Evolutionary conservation across 2,113 vertebrate genomes (phyloP).

Genomic region (Hyperopisus bebe): DNA sequence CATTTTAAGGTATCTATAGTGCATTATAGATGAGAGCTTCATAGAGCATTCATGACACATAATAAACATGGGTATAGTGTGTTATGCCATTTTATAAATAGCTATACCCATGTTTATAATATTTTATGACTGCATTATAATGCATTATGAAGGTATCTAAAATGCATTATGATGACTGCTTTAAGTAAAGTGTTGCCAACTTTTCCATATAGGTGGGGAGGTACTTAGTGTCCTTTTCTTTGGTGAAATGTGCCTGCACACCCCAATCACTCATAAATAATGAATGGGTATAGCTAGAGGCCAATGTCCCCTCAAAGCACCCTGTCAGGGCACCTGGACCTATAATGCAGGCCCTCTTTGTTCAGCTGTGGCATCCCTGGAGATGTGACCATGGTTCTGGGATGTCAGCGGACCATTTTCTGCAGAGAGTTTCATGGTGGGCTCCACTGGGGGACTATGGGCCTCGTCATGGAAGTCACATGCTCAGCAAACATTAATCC

Average conservation of each 20-base stretch:
- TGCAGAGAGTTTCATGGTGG: background rate
- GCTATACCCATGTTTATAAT: background rate
- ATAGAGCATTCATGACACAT: background rate
- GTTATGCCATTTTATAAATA: background rate
- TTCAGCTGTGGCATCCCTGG: background rate
- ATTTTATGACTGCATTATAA: background rate
- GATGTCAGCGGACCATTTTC: background rate
- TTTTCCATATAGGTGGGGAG: background rate
- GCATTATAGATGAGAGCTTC: background rate
- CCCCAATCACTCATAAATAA: background rate
- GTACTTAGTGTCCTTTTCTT: background rate
- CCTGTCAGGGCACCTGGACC: background rate
- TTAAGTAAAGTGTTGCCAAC: background rate
- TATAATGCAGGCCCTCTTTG: background rate
- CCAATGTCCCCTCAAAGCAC: background rate
- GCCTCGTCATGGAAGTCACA: background rate
- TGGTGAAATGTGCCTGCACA: background rate
- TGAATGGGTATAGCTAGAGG: background rate
- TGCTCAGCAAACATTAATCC: background rate
- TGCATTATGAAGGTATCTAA: background rate
- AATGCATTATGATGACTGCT: background rate
- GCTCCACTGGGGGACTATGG: background rate
- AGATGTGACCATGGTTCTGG: background rate
- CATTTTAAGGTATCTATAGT: background rate
- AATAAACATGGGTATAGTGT: background rate